A percentile compares a stretch with the other conserved stretches of the same genome.
These are phyloP conservation scores for Drosophila jambulina DNA, from an alignment of 1,140 invertebrate species.

Conservation along the genomic window DNA sequence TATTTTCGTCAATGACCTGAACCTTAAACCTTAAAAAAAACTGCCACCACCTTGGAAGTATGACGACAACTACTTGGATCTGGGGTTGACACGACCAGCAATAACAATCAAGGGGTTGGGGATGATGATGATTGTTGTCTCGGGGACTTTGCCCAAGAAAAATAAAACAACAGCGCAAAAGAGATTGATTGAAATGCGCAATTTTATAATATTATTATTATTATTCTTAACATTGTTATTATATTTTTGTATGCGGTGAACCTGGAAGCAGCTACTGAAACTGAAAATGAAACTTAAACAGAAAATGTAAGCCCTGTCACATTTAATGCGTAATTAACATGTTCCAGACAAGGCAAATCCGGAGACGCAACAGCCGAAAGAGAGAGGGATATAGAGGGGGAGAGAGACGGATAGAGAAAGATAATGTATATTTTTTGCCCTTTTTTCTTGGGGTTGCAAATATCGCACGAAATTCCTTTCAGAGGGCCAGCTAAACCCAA, in stretches of 20 bases:
- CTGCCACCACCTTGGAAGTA: background rate
- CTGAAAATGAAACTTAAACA: background rate
- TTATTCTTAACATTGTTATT: background rate
- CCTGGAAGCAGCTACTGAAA: background rate
- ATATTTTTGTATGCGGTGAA: background rate
- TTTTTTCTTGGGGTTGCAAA: conserved; percentile 38
- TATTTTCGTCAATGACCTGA: conserved; percentile 51
- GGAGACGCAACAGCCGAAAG: background rate
- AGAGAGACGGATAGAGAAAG: background rate
- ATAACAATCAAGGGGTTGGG: background rate
- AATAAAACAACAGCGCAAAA: conserved; percentile 21
- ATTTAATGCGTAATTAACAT: conserved; percentile 70
- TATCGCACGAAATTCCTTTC: conserved; percentile 30
- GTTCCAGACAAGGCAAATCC: conserved; percentile 10
- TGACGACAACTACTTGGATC: conserved; percentile 24
- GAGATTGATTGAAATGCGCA: conserved; percentile 42
- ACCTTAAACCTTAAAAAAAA: conserved; percentile 12
- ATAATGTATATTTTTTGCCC: conserved; percentile 28
- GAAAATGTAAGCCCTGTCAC: conserved; percentile 29
- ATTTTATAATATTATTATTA: conserved; percentile 4
- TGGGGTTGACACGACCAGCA: conserved; percentile 3
- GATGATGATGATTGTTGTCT: background rate
- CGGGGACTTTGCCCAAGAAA: conserved; percentile 11
- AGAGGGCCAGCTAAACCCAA: conserved; percentile 9
- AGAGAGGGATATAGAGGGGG: background rate